Conservation (phyloP, 2,888 invertebrate species). For the Oscheius myriophilus region DNA sequence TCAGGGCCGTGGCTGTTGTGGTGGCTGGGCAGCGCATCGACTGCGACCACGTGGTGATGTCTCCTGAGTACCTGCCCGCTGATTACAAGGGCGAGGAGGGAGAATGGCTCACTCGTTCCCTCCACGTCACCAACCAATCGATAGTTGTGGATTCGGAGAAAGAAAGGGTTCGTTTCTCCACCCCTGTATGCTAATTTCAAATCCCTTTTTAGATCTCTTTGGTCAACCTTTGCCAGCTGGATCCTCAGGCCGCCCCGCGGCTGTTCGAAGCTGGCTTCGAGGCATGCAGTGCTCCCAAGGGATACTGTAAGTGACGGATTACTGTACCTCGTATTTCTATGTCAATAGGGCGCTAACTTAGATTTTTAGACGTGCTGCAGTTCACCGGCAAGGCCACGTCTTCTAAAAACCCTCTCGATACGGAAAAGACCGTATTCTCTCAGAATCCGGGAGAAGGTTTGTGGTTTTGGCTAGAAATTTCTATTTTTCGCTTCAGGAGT, state of each 20-base stretch:
- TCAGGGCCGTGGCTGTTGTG: conserved; percentile 61
- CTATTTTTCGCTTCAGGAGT: background rate
- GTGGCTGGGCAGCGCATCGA: conserved; percentile 58
- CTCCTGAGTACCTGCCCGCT: conserved; percentile 37
- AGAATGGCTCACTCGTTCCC: conserved; percentile 35
- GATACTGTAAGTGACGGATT: conserved; percentile 55
- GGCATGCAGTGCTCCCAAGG: conserved; percentile 49
- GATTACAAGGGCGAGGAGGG: conserved; percentile 29
- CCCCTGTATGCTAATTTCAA: background rate
- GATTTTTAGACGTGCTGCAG: conserved; percentile 36
- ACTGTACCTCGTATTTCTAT: no score
- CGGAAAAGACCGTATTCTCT: conserved; percentile 30
- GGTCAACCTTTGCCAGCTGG: conserved; percentile 40
- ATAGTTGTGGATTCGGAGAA: conserved; percentile 38
- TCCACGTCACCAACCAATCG: conserved; percentile 47
- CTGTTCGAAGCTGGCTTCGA: conserved; percentile 52
- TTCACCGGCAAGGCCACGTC: conserved; percentile 34
- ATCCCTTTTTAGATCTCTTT: conserved; percentile 50
- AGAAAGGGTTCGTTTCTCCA: conserved; percentile 39
- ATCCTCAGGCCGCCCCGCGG: conserved; percentile 25
- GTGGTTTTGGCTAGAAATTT: background rate
- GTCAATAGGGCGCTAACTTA: no score
- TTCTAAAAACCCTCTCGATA: conserved; percentile 8
- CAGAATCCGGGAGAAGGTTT: conserved; percentile 16
- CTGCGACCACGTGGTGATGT: conserved; percentile 52